Evolutionary conservation across 1,140 invertebrate species (phyloP), one percentile per base, ranked within the genome.

Genomic region (Trichogramma pretiosum): DNA sequence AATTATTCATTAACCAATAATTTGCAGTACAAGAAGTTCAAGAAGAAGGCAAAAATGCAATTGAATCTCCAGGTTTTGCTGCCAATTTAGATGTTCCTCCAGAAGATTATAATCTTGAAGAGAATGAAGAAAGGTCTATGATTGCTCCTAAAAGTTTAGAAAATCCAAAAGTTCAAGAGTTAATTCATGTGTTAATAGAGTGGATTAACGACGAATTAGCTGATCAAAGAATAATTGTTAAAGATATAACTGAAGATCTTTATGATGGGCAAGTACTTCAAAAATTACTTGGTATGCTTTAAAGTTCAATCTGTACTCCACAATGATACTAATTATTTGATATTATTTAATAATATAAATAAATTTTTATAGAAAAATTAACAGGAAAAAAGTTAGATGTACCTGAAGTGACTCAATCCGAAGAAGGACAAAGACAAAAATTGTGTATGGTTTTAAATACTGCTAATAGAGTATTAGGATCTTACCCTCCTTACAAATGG

Each of bases 161-260:
- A 38, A 89, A 96, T 68, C 81, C 87, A 0, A 87, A 91, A 69
- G 77, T 98, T 0, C 80, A 83, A 49, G 89, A 95, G 59, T 73
- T 98, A 5, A 84, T 93, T 52, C 75, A 77, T 58, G 83, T 97
- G 36, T 70, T 98, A n/a, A 87, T 95, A 51, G 92, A 97, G 55
- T 98, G 94, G 95, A 92, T 98, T 26, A 98, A 98, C 70, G 93
- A 98, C 74, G 95, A 96, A 67, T 68, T 98, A n/a, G 94, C 94
- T 0, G 78, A 86, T 55, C 90, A 98, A 56, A 77, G 96, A 60
- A 99, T 99, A 46, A 97, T 99, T 62, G 94, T 99, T 0, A 94
- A 97, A 68, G 83, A 94, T 61, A 84, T 99, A 32, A 89, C 91
- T 47, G 93, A 98, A 72, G 96, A 99, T 77, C 73, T 99, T 42